Percentiles rank a stretch among this genome's conserved stretches.
These are phyloP conservation scores for Chanos chanos DNA, from an alignment of 2,797 vertebrate species.

Conservation along the genomic window DNA sequence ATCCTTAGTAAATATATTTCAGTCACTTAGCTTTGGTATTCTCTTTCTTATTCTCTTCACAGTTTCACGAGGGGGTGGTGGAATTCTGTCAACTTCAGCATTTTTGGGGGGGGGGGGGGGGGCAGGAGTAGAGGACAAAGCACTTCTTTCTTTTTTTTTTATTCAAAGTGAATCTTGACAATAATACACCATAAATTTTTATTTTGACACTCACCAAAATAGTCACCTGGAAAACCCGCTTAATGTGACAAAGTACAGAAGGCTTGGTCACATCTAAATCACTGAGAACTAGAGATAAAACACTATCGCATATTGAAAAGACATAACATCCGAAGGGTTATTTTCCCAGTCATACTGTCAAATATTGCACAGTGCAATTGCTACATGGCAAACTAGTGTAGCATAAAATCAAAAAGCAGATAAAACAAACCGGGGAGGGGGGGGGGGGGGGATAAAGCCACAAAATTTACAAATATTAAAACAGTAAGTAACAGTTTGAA, in stretches of 20 bases:
- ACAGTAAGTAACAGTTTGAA: conserved; percentile 87
- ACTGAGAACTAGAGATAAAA: conserved; percentile 99
- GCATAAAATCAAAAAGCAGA: conserved; percentile 89
- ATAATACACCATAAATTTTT: conserved; percentile 99
- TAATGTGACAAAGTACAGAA: conserved; percentile 99
- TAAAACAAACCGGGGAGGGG: conserved; percentile 63
- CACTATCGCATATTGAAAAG: conserved; percentile 99
- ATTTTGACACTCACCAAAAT: conserved; percentile 99
- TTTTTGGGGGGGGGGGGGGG: too few relatives aligned
- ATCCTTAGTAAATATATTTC: too few relatives aligned
- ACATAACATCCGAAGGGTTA: conserved; percentile 97
- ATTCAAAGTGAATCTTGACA: conserved; percentile 99
- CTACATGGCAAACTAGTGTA: conserved; percentile 99
- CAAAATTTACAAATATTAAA: conserved; percentile 85
- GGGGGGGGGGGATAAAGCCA: conserved; percentile 76
- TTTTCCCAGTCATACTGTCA: conserved; percentile 98
- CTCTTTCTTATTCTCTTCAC: background rate
- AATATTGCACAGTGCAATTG: conserved; percentile 99
- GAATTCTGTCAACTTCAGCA: conserved; percentile 29
- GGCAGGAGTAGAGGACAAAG: too few relatives aligned
- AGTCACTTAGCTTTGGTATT: too few relatives aligned
- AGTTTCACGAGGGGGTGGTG: background rate
- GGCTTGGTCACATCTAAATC: conserved; percentile 99
- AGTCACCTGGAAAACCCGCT: conserved; percentile 99
- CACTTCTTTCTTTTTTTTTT: conserved; percentile 64